Evolutionary conservation across 2,113 vertebrate species (phyloP).

Genomic region (Damaliscus lunatus): DNA sequence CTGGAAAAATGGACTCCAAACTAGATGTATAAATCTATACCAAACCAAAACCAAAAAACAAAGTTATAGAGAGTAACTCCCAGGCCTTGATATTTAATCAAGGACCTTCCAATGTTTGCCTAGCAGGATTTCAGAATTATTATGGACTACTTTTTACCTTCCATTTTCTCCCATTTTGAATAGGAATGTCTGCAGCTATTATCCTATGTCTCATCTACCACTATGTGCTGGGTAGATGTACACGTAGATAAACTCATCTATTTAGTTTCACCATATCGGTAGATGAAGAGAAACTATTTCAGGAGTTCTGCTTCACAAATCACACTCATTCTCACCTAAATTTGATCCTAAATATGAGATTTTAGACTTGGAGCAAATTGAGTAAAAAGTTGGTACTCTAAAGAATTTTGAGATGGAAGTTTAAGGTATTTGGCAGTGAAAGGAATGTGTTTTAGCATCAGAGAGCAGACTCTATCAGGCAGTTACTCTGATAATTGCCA

Average conservation of each 20-base stretch:
- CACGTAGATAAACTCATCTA: neutral
- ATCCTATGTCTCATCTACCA: neutral
- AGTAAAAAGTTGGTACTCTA: neutral
- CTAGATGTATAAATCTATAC: neutral
- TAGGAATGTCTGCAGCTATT: too few relatives aligned
- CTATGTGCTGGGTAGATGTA: fast-evolving
- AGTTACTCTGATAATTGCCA: neutral
- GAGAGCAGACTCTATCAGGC: neutral
- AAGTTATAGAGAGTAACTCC: neutral
- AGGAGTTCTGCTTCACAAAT: neutral
- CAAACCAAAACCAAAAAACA: neutral
- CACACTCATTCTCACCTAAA: too few relatives aligned
- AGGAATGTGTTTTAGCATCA: neutral
- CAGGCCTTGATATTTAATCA: neutral
- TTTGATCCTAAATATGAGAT: neutral
- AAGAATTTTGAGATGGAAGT: neutral
- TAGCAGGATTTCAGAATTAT: neutral
- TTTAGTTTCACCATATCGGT: neutral
- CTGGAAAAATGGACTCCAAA: neutral
- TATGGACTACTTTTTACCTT: neutral
- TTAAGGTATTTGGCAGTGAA: neutral
- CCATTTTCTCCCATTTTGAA: neutral
- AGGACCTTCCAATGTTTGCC: neutral
- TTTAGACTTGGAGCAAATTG: neutral
- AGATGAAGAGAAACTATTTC: neutral